These are phyloP conservation scores for Basileuterus tristriatus DNA, from an alignment of 2,797 vertebrate genomes.

Conservation along the genomic window DNA sequence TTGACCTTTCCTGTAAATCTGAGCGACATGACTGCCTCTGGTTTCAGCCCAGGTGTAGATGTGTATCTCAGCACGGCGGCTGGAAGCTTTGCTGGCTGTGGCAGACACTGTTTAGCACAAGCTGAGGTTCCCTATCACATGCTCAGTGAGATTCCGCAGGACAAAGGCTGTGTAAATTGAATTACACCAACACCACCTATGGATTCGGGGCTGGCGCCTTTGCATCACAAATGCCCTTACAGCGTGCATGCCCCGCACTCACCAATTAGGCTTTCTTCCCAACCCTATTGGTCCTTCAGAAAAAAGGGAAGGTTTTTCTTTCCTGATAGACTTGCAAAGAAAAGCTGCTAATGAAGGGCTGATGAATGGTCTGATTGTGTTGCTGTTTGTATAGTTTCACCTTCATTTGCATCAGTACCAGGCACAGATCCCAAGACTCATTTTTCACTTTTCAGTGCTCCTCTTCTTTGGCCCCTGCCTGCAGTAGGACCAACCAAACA, in stretches of 20 bases:
- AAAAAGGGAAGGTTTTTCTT: slow-evolving; percentile 50
- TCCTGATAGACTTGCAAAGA: slow-evolving; percentile 28
- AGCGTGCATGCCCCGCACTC: slow-evolving; percentile 13
- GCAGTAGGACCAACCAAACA: slow-evolving; percentile 2
- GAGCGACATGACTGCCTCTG: neutral
- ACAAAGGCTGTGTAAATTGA: slow-evolving; percentile 14
- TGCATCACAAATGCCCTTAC: slow-evolving; percentile 49
- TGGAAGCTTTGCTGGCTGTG: neutral
- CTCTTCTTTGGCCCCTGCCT: slow-evolving; percentile 41
- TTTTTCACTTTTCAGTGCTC: slow-evolving; percentile 62
- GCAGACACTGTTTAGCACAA: neutral
- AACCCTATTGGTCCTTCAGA: slow-evolving; percentile 28
- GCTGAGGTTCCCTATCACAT: neutral
- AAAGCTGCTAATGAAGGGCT: slow-evolving; percentile 74
- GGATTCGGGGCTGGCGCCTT: slow-evolving; percentile 35
- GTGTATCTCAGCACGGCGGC: neutral
- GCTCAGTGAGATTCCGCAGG: neutral
- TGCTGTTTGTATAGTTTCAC: slow-evolving; percentile 78
- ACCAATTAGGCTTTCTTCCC: slow-evolving; percentile 71
- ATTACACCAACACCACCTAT: slow-evolving; percentile 4
- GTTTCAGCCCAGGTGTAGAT: neutral
- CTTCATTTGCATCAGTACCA: slow-evolving; percentile 83
- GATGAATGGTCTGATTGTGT: slow-evolving; percentile 79
- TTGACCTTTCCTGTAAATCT: neutral
- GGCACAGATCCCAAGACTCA: slow-evolving; percentile 73